Percentiles rank a stretch among this genome's conserved stretches.
Evolutionary conservation across 2,797 vertebrate species (phyloP).

Genomic region (Pogoniulus pusillus): DNA sequence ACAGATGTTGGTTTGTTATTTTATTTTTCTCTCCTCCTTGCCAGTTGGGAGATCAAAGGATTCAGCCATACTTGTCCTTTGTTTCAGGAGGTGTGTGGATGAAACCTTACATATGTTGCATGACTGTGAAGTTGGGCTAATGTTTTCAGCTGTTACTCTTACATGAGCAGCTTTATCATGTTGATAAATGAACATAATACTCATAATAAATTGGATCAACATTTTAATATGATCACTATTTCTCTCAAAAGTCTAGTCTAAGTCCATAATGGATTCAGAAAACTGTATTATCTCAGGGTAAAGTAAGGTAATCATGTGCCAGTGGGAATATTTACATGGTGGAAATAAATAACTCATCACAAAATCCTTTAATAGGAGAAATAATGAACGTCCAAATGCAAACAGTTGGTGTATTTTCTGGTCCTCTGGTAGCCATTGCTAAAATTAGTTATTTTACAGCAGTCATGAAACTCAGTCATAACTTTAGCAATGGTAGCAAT

Average conservation of each 20-base stretch:
- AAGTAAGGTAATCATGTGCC: background rate
- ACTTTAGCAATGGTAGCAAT: background rate
- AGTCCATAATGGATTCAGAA: background rate
- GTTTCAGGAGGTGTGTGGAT: conserved; percentile 59
- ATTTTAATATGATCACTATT: background rate
- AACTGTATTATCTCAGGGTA: background rate
- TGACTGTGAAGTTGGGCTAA: conserved; percentile 10
- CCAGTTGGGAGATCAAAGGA: conserved; percentile 69
- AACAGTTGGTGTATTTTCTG: background rate
- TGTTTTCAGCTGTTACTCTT: conserved; percentile 64
- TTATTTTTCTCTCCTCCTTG: conserved; percentile 22
- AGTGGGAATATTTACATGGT: background rate
- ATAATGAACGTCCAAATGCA: background rate
- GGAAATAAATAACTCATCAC: background rate
- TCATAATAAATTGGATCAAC: background rate
- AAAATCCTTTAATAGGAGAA: conserved; percentile 9
- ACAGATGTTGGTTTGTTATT: conserved; percentile 63
- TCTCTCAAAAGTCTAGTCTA: background rate
- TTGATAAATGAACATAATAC: background rate
- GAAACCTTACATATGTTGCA: conserved; percentile 63
- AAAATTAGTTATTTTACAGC: conserved; percentile 1
- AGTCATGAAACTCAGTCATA: background rate
- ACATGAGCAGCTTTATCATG: conserved; percentile 9
- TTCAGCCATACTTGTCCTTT: conserved; percentile 45
- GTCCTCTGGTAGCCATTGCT: background rate